These are phyloP conservation scores for Imbricaverruca yamaguchii DNA, from an alignment of 2,888 invertebrate species.

Conservation along the genomic window DNA sequence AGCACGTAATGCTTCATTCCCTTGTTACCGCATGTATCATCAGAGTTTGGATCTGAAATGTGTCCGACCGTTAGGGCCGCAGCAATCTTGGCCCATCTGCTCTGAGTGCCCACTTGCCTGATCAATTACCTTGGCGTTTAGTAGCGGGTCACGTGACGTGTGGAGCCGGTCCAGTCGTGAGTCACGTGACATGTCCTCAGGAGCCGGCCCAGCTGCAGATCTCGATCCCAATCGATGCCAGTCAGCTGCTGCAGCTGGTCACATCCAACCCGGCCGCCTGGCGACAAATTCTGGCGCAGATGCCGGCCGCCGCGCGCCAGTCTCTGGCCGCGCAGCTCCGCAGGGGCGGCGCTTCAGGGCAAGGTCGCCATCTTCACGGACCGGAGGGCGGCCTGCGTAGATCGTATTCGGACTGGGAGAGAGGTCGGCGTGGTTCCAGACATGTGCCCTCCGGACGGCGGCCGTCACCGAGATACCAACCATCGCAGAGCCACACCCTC, in stretches of 20 bases:
- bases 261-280: neutral
- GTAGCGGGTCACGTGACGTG: no score
- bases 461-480: neutral
- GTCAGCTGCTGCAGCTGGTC: neutral
- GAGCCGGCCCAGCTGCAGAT: neutral
- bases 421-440: neutral
- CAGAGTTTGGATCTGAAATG: no score
- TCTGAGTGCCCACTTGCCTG: no score
- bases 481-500: no score
- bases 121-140: no score
- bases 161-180: no score
- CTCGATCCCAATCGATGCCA: neutral
- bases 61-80: no score
- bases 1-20: no score
- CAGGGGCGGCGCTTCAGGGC: neutral
- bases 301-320: neutral
- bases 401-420: neutral
- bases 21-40: no score
- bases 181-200: neutral
- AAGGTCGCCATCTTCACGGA: neutral
- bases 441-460: neutral
- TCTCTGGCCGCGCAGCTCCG: neutral
- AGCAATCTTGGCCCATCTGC: no score
- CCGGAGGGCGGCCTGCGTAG: neutral
- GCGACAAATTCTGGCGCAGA: neutral